phyloP scores from a whole-genome alignment of 2,888 invertebrate species.

The Seladonia tumulorum region DNA sequence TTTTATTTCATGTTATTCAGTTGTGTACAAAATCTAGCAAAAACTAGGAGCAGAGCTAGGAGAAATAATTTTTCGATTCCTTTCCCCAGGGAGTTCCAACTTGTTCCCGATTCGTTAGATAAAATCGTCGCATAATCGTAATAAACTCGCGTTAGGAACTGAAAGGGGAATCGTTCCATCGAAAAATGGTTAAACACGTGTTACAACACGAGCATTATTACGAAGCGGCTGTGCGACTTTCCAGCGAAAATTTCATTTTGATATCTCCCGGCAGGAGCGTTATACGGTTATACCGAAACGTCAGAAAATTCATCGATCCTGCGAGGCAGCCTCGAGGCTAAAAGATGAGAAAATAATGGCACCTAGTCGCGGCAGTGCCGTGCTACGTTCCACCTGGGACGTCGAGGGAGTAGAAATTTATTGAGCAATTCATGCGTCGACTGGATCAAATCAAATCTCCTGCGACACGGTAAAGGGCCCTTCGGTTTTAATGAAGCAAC shows the following conservation, averaged over 20 bases:
- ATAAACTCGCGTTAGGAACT: too few species aligned
- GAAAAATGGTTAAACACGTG: too few species aligned
- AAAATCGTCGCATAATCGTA: too few species aligned
- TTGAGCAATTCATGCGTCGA: neutral
- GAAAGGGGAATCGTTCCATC: too few species aligned
- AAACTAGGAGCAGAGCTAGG: too few species aligned
- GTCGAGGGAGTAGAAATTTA: constrained; percentile 4
- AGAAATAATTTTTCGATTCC: too few species aligned
- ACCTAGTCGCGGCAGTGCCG: neutral
- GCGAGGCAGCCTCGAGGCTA: constrained; percentile 1
- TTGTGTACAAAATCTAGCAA: too few species aligned
- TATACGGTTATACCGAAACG: neutral
- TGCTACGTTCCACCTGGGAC: constrained; percentile 1
- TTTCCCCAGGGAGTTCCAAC: too few species aligned
- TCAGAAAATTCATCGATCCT: constrained; percentile 6
- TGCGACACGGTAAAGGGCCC: neutral
- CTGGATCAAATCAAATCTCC: constrained; percentile 2
- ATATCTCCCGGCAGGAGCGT: neutral
- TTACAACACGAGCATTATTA: neutral
- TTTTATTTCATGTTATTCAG: too few species aligned
- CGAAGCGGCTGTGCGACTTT: neutral
- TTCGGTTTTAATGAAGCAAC: neutral
- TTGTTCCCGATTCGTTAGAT: too few species aligned
- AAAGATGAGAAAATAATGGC: constrained; percentile 6
- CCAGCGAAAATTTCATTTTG: neutral